phyloP scores from a whole-genome alignment of 1,140 invertebrate species.

The Drosophila lini region DNA sequence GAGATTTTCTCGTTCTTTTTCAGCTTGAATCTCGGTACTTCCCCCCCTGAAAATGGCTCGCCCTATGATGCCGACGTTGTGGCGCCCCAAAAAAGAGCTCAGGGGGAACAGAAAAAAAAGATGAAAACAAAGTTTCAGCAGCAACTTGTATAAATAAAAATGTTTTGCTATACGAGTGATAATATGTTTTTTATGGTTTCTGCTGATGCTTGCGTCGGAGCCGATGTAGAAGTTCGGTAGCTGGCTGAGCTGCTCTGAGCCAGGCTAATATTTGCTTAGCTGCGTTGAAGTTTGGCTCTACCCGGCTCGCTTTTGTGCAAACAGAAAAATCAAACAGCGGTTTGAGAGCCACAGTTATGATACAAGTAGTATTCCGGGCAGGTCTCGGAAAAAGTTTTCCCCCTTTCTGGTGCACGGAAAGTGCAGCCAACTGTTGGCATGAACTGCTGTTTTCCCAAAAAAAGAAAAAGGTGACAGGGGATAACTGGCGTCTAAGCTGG shows the following conservation, averaged over 20 bases:
- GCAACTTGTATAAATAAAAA: conserved; percentile 51
- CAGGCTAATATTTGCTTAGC: conserved; percentile 75
- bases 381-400: conserved; percentile 16
- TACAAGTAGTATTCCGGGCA: conserved; percentile 41
- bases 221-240: conserved; percentile 32
- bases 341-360: conserved; percentile 65
- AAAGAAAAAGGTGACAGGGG: conserved; percentile 12
- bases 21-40: background rate
- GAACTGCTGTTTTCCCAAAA: conserved; percentile 7
- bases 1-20: conserved; percentile 6
- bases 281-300: conserved; percentile 70
- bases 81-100: conserved; percentile 28
- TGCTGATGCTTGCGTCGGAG: conserved; percentile 13
- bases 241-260: conserved; percentile 55
- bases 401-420: conserved; percentile 44
- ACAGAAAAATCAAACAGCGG: conserved; percentile 70
- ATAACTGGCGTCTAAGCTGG: conserved; percentile 51
- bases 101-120: background rate
- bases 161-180: conserved; percentile 48
- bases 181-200: conserved; percentile 44
- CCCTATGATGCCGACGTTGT: conserved; percentile 12
- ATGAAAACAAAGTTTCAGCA: conserved; percentile 38
- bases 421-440: conserved; percentile 63
- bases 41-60: background rate
- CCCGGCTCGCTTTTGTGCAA: conserved; percentile 60